These are phyloP conservation scores for Boleophthalmus pectinirostris DNA, from an alignment of 2,113 vertebrate species.

Conservation along the genomic window DNA sequence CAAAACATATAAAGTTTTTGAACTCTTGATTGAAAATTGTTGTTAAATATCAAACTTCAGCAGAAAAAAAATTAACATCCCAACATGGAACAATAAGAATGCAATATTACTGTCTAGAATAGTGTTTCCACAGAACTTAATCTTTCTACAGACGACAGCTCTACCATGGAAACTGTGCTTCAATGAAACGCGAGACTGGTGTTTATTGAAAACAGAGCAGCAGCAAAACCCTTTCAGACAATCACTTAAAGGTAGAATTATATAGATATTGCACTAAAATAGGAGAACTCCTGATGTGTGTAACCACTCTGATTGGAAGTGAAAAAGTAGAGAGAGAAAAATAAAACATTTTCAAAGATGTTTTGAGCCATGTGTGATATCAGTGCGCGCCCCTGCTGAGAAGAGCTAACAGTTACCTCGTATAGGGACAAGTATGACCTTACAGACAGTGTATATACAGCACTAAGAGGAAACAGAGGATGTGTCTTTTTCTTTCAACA, in stretches of 20 bases:
- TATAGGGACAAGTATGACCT: conserved; percentile 42
- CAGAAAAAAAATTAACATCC: too few species aligned
- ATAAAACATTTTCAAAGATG: conserved; percentile 28
- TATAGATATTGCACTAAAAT: conserved; percentile 2
- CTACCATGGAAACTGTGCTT: conserved; percentile 10
- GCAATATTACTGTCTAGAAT: not conserved
- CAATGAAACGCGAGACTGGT: conserved; percentile 1
- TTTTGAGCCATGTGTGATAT: conserved; percentile 22
- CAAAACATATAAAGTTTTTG: not conserved
- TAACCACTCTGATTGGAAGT: conserved; percentile 1
- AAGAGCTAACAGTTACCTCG: conserved; percentile 51
- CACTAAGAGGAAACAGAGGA: conserved; percentile 30
- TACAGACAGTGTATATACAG: conserved; percentile 22
- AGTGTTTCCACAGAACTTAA: not conserved
- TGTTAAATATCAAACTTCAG: too few species aligned
- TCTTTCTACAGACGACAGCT: not conserved
- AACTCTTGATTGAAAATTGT: too few species aligned
- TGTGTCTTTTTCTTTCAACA: conserved; percentile 19
- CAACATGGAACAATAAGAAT: not conserved
- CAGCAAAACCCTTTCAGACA: not conserved
- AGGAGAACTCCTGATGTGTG: conserved; percentile 6
- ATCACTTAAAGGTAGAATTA: not conserved
- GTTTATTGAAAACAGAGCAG: conserved; percentile 7
- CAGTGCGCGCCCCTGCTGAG: conserved; percentile 24
- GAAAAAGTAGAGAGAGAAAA: not conserved